Percentiles rank a stretch among this genome's conserved stretches.
These are phyloP conservation scores for Anableps anableps DNA, from an alignment of 2,797 vertebrate genomes.

Conservation along the genomic window DNA sequence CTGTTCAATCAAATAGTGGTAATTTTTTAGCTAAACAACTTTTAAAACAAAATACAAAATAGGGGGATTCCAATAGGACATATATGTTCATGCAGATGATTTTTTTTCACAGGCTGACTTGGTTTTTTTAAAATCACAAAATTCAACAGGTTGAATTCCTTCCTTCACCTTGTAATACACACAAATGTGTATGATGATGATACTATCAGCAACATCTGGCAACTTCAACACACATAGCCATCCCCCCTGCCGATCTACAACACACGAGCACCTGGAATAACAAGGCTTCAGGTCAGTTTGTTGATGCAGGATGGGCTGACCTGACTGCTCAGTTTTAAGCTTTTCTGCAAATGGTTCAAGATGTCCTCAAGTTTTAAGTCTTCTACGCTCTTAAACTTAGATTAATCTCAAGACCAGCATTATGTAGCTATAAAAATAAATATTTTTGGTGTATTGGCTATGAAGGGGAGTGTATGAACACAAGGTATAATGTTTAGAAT, in stretches of 20 bases:
- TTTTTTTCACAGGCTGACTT: background rate
- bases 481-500: background rate
- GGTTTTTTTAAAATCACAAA: background rate
- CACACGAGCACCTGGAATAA: conserved; percentile 65
- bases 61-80: background rate
- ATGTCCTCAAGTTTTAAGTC: background rate
- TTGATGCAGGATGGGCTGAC: conserved; percentile 48
- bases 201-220: conserved; percentile 45
- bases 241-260: conserved; percentile 27
- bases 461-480: background rate
- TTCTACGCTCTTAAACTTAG: background rate
- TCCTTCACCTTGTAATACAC: conserved; percentile 12
- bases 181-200: conserved; percentile 15
- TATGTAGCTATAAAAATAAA: background rate
- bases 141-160: background rate
- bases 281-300: conserved; percentile 42
- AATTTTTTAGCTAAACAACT: background rate
- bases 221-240: conserved; percentile 15
- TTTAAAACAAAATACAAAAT: background rate
- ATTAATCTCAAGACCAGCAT: background rate
- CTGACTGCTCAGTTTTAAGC: conserved; percentile 17
- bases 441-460: background rate
- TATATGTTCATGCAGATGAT: background rate
- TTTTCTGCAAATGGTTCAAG: conserved; percentile 18
- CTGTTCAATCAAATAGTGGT: background rate